Percentiles rank a stretch among this genome's conserved stretches.
Evolutionary conservation across 2,113 vertebrate species (phyloP).

Genomic region (Alethe castanea): DNA sequence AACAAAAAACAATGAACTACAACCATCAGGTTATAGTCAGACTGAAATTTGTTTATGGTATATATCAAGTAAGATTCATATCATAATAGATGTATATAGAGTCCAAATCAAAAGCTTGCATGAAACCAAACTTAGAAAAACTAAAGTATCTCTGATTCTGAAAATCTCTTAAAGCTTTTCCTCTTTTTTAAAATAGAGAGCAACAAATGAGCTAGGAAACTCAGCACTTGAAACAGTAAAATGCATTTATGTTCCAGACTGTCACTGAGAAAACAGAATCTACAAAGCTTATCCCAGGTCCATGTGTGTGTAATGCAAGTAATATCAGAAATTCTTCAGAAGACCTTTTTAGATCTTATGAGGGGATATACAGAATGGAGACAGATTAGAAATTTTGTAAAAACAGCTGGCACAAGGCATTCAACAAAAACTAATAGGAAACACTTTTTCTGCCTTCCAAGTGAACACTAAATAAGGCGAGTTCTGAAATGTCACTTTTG

Average conservation of each 20-base stretch:
- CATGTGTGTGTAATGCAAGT: not conserved
- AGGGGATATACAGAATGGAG: not conserved
- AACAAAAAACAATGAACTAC: not conserved
- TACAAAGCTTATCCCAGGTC: not conserved
- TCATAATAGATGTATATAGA: not conserved
- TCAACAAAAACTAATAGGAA: not conserved
- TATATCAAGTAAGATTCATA: not conserved
- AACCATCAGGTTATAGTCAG: not conserved
- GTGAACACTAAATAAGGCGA: not conserved
- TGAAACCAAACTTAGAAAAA: not conserved
- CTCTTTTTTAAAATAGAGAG: not conserved
- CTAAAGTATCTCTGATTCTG: not conserved
- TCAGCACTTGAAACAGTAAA: not conserved
- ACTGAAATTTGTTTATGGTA: not conserved
- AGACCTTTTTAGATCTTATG: not conserved
- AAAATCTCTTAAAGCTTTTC: not conserved
- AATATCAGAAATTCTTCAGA: not conserved
- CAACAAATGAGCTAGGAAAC: not conserved
- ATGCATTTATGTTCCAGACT: not conserved
- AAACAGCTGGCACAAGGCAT: not conserved
- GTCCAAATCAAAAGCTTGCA: not conserved
- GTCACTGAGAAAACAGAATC: not conserved
- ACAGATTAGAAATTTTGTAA: not conserved
- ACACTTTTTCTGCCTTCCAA: not conserved
- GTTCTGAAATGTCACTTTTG: not conserved